A percentile compares a stretch with the other conserved stretches of the same genome.
Evolutionary conservation across 1,140 invertebrate species (phyloP).

Genomic region (Gerris buenoi): DNA sequence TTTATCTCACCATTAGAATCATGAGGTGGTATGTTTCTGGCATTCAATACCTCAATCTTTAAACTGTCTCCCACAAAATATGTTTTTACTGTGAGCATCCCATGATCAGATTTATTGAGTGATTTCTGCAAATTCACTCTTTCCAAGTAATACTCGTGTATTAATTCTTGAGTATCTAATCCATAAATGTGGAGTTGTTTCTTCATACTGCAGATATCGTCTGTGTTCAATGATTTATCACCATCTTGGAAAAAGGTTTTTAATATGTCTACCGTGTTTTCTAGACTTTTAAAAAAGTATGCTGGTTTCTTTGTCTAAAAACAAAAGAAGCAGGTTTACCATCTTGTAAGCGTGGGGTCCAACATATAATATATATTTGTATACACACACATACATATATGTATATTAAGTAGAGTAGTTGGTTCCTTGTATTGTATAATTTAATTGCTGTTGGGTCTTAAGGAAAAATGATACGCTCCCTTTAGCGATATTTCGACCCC

Average conservation of each 20-base stretch:
- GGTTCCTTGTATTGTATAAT: no score
- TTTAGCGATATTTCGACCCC: no score
- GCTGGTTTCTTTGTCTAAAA: conserved; percentile 41
- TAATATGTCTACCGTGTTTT: conserved; percentile 67
- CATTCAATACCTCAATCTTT: conserved; percentile 72
- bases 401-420: no score
- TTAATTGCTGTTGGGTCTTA: no score
- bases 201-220: conserved; percentile 45
- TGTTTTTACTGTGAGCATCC: conserved; percentile 21
- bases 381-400: no score
- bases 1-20: conserved; percentile 64
- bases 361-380: no score
- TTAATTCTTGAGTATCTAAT: conserved; percentile 68
- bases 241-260: conserved; percentile 63
- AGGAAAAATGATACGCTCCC: no score
- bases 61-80: conserved; percentile 28
- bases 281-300: conserved; percentile 75
- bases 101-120: conserved; percentile 40
- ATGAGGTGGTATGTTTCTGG: conserved; percentile 68
- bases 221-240: conserved; percentile 26
- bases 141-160: conserved; percentile 67
- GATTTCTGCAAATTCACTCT: conserved; percentile 49
- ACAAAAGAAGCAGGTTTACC: no score
- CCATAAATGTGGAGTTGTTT: conserved; percentile 61
- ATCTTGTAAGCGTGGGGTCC: no score